Percentiles rank a stretch among this genome's conserved stretches.
These are phyloP conservation scores for Sterrhoptilus dennistouni DNA, from an alignment of 2,113 vertebrate genomes.

Conservation along the genomic window DNA sequence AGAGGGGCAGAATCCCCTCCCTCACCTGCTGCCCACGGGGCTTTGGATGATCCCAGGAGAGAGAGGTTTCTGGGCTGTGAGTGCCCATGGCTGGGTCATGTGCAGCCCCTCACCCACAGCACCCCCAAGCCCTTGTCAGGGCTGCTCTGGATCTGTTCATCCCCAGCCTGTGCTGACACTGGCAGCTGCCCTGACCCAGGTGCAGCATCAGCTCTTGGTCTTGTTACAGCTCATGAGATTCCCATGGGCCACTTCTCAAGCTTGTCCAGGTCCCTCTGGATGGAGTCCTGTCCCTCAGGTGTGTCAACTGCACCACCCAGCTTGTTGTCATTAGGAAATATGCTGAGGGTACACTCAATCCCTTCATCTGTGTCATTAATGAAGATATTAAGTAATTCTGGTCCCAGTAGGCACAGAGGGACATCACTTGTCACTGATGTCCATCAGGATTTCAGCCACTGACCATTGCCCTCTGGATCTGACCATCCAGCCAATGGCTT, in stretches of 20 bases:
- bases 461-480: background rate
- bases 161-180: background rate
- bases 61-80: background rate
- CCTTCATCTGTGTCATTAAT: background rate
- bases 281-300: background rate
- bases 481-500: background rate
- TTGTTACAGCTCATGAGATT: background rate
- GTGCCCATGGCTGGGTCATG: background rate
- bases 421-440: background rate
- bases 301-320: background rate
- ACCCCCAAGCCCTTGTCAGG: background rate
- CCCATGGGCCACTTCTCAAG: background rate
- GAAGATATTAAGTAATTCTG: background rate
- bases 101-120: background rate
- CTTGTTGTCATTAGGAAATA: background rate
- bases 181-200: background rate
- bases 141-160: background rate
- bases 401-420: background rate
- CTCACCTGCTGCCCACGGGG: background rate
- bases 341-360: background rate
- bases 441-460: rapidly evolving
- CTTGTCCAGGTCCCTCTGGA: background rate
- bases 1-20: background rate
- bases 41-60: background rate
- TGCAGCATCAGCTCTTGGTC: background rate